Evolutionary conservation across 2,113 vertebrate species (phyloP).

Genomic region (Solenodon paradoxus): DNA sequence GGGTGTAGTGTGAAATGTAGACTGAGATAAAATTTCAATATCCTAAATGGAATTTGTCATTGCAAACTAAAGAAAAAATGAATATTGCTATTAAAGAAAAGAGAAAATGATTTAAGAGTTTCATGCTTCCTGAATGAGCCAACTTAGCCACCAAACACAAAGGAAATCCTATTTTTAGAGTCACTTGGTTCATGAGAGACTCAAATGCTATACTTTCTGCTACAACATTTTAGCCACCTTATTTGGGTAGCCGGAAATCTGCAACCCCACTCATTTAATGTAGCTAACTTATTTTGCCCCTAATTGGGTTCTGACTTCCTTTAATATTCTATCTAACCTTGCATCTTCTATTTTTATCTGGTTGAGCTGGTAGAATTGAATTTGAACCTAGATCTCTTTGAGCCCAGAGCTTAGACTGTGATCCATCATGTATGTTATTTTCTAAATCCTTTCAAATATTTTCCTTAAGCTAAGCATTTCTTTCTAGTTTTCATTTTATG

Average conservation of each 20-base stretch:
- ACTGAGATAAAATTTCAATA: too few species aligned
- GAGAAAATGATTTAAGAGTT: background rate
- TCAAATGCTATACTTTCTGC: background rate
- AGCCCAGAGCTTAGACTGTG: background rate
- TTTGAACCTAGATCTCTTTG: background rate
- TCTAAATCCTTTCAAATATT: background rate
- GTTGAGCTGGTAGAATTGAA: background rate
- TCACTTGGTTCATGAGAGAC: background rate
- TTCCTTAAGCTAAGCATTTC: background rate
- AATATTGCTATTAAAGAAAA: too few species aligned
- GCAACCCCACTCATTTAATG: background rate
- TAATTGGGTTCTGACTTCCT: constrained; percentile 9
- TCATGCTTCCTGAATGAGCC: background rate
- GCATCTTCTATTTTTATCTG: background rate
- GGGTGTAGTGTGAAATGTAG: too few species aligned
- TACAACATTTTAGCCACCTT: background rate
- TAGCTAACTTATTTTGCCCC: background rate
- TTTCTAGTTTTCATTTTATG: constrained; percentile 19
- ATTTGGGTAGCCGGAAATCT: background rate
- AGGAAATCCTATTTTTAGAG: background rate
- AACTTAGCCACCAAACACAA: background rate
- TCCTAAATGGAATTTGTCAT: too few species aligned
- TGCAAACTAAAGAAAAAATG: too few species aligned
- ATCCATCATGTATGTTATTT: background rate
- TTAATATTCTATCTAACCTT: constrained; percentile 4